These are phyloP conservation scores for Wiebesia pumilae DNA, from an alignment of 1,140 invertebrate species.

Conservation along the genomic window DNA sequence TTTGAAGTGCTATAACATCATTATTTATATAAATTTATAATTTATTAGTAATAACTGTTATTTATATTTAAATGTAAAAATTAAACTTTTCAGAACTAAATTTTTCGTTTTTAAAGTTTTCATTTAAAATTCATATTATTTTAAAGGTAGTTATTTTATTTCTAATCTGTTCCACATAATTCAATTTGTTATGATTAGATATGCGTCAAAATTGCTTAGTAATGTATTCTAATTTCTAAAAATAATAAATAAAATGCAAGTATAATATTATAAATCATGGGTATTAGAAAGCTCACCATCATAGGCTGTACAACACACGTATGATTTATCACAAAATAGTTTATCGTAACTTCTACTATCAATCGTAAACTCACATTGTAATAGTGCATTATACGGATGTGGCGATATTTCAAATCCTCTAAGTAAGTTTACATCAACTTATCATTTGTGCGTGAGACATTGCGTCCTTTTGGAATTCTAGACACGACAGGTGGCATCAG, in stretches of 20 bases:
- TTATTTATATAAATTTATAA: too few relatives aligned
- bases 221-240: not conserved
- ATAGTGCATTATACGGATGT: not conserved
- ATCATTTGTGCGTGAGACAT: not conserved
- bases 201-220: not conserved
- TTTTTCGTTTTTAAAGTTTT: too few relatives aligned
- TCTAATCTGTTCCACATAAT: too few relatives aligned
- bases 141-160: too few relatives aligned
- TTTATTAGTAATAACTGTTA: too few relatives aligned
- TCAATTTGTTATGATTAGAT: too few relatives aligned
- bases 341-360: constrained; percentile 4
- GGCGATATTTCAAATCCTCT: not conserved
- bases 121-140: too few relatives aligned
- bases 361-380: not conserved
- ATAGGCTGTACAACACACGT: not conserved
- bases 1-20: too few relatives aligned
- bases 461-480: not conserved
- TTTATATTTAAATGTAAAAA: too few relatives aligned
- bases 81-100: too few relatives aligned
- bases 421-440: not conserved
- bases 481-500: constrained; percentile 28
- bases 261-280: not conserved
- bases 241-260: not conserved
- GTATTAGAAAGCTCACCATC: not conserved
- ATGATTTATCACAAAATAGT: not conserved